Conservation (phyloP, 2,113 vertebrate species). For the Lepisosteus osseus region DNA sequence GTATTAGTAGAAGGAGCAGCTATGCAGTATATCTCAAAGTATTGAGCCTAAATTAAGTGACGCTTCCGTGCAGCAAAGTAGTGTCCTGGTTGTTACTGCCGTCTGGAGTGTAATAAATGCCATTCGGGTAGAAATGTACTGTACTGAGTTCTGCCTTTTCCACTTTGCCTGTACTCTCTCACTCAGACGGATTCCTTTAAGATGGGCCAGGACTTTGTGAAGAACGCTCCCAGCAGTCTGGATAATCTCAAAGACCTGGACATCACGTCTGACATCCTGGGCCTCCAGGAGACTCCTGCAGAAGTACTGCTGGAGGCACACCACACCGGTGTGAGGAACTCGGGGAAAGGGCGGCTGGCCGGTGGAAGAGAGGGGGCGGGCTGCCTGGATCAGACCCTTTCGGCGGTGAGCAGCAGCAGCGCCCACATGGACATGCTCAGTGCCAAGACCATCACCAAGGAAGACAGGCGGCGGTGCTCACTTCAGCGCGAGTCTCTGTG, state of each 20-base stretch:
- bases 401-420: conserved; percentile 53
- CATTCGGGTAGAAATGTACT: too few species aligned
- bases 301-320: conserved; percentile 37
- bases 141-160: too few species aligned
- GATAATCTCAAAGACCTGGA: conserved; percentile 61
- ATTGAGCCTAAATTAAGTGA: too few species aligned
- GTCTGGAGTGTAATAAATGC: too few species aligned
- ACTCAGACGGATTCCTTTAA: conserved; percentile 89
- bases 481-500: conserved; percentile 82
- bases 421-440: conserved; percentile 26
- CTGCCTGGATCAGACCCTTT: conserved; percentile 56
- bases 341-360: conserved; percentile 51
- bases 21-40: too few species aligned
- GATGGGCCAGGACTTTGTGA: conserved; percentile 80
- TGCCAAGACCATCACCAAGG: conserved; percentile 15
- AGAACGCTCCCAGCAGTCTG: conserved; percentile 58
- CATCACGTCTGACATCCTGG: conserved; percentile 57
- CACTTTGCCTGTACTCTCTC: background rate
- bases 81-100: too few species aligned
- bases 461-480: conserved; percentile 44
- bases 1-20: too few species aligned
- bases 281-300: conserved; percentile 40
- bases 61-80: too few species aligned
- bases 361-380: conserved; percentile 24
- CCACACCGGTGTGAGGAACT: conserved; percentile 39